phyloP scores from a whole-genome alignment of 2,797 vertebrate species.

The Onychomys arenicola region DNA sequence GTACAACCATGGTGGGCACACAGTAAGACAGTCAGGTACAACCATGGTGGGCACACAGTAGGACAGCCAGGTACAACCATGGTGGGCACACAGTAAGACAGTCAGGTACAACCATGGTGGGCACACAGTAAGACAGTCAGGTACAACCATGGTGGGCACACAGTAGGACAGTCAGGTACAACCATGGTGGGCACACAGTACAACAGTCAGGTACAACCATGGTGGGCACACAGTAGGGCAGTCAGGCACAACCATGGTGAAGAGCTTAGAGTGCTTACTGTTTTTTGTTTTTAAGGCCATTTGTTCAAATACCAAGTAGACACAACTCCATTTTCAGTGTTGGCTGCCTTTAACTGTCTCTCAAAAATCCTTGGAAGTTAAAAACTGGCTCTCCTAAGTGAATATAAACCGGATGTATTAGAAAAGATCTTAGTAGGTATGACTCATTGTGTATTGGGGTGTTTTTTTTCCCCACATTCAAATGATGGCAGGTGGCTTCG shows the following conservation, averaged over 20 bases:
- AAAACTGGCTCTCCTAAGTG: background rate
- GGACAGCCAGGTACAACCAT: too few species aligned
- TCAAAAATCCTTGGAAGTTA: background rate
- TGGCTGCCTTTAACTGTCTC: background rate
- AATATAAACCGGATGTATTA: background rate
- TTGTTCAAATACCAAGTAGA: background rate
- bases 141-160: too few species aligned
- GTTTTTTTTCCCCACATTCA: background rate
- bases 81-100: accelerated
- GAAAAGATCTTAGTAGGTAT: background rate
- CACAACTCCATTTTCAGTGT: background rate
- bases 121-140: accelerated
- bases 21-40: accelerated
- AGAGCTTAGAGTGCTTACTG: background rate
- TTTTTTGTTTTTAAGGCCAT: background rate
- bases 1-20: background rate
- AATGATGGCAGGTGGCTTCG: background rate
- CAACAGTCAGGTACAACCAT: background rate
- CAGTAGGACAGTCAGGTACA: accelerated
- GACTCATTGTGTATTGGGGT: background rate
- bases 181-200: too few species aligned
- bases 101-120: background rate
- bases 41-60: too few species aligned
- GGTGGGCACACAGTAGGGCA: accelerated
- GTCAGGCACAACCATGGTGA: too few species aligned